Base-by-base conservation (phyloP, 1,140 invertebrate species). In the Drosophila seguyi region DNA sequence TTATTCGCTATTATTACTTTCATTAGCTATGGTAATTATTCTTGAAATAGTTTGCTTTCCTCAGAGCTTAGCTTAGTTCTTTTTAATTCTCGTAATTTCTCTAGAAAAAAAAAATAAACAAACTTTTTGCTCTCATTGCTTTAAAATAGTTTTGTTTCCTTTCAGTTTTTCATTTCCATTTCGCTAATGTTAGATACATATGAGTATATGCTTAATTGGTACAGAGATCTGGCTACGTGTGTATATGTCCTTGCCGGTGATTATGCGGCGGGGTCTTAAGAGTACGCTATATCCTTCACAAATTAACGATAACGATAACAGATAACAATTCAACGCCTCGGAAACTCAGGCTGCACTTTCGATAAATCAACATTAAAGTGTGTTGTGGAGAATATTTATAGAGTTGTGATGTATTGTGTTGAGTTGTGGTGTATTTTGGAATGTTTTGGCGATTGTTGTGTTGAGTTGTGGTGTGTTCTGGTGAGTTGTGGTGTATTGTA, bases 81-180 rank as follows among this genome's bases (percentile, higher is more conserved):
- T 41, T 38, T 36, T 73, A 73, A 62, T 65, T 80, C 61, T 47
- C 56, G 47, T 81, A 81, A 74, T 58, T 47, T 47, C 55, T 39
- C 72, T 75, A 84, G 59, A 80, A 80, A 81, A 85, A 81, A 90
- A 48, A 27, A 27, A 72, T 78, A 82, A 84, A 59, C 55, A 58
- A 72, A 75, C 22, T 62, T n/a, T n/a, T n/a, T 79, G 18, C 20
- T 31, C 60, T 62, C 80, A 84, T 90, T 90, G 81, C 81, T 80
- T 85, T 81, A 84, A 88, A 90, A 84, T 84, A 90, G 68, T 84
- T 77, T 66, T n/a, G n/a, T n/a, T n/a, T 10, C 11, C n/a, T 16
- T 6, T 55, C 66, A 60, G 56, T 63, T 75, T 62, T 62, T 27
- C 36, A 13, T 52, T 57, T 41, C 22, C 39, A 44, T 48, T 48